A percentile compares a stretch with the other conserved stretches of the same genome.
Evolutionary conservation across 2,113 vertebrate genomes (phyloP).

Genomic region (Sceloporus tristichus): DNA sequence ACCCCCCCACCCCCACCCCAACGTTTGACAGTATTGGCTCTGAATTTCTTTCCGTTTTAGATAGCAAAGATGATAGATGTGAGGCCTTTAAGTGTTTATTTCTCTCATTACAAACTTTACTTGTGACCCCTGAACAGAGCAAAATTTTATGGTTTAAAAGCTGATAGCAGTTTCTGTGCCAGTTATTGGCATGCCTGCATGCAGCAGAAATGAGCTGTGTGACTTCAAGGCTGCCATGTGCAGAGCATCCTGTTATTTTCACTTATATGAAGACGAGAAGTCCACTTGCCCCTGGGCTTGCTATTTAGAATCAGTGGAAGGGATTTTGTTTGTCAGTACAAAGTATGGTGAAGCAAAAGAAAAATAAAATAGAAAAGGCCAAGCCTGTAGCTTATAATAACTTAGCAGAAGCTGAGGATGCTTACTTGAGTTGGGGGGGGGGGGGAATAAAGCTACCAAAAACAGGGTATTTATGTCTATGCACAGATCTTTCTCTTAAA

Average conservation of each 20-base stretch:
- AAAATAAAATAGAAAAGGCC: neutral
- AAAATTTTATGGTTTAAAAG: constrained; percentile 21
- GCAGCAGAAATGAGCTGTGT: constrained; percentile 23
- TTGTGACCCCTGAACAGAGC: constrained; percentile 43
- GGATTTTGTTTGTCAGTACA: neutral
- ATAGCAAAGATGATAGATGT: constrained; percentile 27
- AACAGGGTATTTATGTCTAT: neutral
- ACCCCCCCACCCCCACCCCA: neutral
- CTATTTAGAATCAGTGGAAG: constrained; percentile 37
- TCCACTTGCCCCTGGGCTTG: constrained; percentile 15
- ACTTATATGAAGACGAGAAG: constrained; percentile 40
- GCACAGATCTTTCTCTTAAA: neutral
- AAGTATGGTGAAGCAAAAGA: constrained; percentile 17
- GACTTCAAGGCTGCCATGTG: neutral
- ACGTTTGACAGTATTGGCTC: constrained; percentile 33
- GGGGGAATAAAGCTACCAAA: neutral
- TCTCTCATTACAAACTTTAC: constrained; percentile 25
- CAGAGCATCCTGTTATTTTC: neutral
- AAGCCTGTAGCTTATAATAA: accelerated
- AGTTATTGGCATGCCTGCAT: neutral
- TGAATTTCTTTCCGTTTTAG: constrained; percentile 36
- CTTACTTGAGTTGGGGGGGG: constrained; percentile 1
- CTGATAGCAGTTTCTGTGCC: neutral
- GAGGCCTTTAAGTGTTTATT: constrained; percentile 46
- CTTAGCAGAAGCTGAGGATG: neutral